These are phyloP conservation scores for Channa argus DNA, from an alignment of 2,113 vertebrate genomes.

Conservation along the genomic window DNA sequence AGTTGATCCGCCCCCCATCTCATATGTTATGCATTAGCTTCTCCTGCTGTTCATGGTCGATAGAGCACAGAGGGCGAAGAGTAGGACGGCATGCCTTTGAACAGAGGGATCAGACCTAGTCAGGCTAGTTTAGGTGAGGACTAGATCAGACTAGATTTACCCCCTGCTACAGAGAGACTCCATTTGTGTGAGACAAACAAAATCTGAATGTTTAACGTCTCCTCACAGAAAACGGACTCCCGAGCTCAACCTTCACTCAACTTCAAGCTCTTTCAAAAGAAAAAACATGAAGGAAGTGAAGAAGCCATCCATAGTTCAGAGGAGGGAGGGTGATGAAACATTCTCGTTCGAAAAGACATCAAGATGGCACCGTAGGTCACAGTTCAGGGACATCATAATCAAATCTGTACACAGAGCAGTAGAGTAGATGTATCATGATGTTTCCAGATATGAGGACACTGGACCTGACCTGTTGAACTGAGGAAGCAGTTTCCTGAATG, in stretches of 20 bases:
- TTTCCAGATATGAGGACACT: no score
- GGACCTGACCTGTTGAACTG: no score
- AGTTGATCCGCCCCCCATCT: background rate
- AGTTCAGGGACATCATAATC: background rate
- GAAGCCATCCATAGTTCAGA: conserved; percentile 15
- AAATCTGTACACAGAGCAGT: no score
- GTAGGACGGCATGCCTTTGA: background rate
- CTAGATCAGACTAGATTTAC: no score
- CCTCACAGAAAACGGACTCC: background rate
- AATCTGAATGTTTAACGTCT: conserved; percentile 1
- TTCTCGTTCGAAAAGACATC: background rate
- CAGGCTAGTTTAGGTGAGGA: no score
- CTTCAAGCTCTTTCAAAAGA: background rate
- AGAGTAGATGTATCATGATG: no score
- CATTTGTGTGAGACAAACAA: conserved; percentile 2
- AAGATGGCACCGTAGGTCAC: background rate
- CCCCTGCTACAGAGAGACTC: background rate
- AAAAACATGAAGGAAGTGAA: background rate
- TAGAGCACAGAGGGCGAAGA: conserved; percentile 29
- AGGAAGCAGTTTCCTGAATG: no score
- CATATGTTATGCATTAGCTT: conserved; percentile 27
- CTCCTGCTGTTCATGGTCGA: conserved; percentile 19
- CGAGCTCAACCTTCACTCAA: conserved; percentile 20
- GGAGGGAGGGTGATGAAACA: background rate
- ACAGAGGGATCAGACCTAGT: background rate